These are phyloP conservation scores for Condylura cristata DNA, from an alignment of 2,113 vertebrate genomes.

Conservation along the genomic window DNA sequence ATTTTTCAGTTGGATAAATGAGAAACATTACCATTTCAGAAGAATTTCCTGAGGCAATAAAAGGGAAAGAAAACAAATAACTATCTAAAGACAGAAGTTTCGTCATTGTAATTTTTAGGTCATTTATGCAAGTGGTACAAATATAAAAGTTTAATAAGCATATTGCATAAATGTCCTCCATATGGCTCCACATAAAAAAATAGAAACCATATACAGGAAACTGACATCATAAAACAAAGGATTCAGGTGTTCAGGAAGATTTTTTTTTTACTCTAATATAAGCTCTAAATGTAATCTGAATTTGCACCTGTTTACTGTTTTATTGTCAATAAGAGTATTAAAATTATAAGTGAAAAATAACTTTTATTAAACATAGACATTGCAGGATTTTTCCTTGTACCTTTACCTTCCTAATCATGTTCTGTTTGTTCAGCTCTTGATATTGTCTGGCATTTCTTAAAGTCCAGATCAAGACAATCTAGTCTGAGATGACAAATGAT, in stretches of 20 bases:
- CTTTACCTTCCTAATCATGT: background rate
- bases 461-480: slow-evolving; percentile 15
- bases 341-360: slow-evolving; percentile 46
- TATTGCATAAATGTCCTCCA: slow-evolving; percentile 65
- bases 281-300: slow-evolving; percentile 51
- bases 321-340: slow-evolving; percentile 20
- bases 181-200: slow-evolving; percentile 57
- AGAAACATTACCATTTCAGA: slow-evolving; percentile 35
- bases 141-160: slow-evolving; percentile 69
- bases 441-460: slow-evolving; percentile 31
- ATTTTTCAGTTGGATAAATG: slow-evolving; percentile 15
- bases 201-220: slow-evolving; percentile 58
- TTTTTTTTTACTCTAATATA: slow-evolving; percentile 2
- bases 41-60: slow-evolving; percentile 49
- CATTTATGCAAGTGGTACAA: slow-evolving; percentile 57
- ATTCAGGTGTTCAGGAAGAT: slow-evolving; percentile 48
- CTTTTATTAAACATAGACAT: slow-evolving; percentile 21
- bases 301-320: slow-evolving; percentile 48
- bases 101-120: slow-evolving; percentile 32
- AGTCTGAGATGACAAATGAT: background rate
- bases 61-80: background rate
- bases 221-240: slow-evolving; percentile 56
- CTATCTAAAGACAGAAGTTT: slow-evolving; percentile 28
- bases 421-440: background rate
- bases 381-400: background rate